Evolutionary conservation across 1,140 invertebrate genomes (phyloP).

Genomic region (Panagrolaimus sp.): DNA sequence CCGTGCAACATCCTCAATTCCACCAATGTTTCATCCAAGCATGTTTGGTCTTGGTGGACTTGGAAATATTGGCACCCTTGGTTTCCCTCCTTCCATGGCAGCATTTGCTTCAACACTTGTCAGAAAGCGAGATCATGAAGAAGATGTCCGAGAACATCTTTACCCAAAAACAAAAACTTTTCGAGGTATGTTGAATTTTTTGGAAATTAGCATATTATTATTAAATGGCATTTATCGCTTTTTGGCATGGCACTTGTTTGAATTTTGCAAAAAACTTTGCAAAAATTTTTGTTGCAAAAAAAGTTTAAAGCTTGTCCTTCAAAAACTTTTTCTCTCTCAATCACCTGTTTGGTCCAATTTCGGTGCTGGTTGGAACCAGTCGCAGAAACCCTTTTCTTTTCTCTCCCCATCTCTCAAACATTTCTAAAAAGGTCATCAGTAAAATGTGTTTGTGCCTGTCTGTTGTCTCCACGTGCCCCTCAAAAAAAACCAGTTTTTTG

Average conservation of each 20-base stretch:
- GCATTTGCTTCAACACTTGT: not conserved
- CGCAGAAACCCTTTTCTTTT: not conserved
- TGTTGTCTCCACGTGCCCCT: not conserved
- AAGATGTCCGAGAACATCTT: not conserved
- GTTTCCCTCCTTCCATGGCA: not conserved
- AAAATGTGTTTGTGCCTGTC: not conserved
- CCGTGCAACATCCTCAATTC: not conserved
- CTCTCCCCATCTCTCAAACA: too few species aligned
- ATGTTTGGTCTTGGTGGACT: slow-evolving; percentile 8
- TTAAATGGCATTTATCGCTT: too few species aligned
- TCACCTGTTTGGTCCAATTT: not conserved
- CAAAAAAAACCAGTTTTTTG: slow-evolving; percentile 8
- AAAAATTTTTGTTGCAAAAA: too few species aligned
- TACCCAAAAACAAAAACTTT: too few species aligned
- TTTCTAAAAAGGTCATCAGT: slow-evolving; percentile 2
- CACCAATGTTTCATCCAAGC: slow-evolving; percentile 2
- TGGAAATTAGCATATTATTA: too few species aligned
- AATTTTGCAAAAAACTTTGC: too few species aligned
- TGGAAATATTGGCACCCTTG: slow-evolving; percentile 13
- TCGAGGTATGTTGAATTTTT: too few species aligned
- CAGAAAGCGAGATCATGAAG: not conserved
- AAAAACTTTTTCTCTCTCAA: too few species aligned
- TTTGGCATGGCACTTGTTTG: too few species aligned
- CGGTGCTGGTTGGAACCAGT: slow-evolving; percentile 12
- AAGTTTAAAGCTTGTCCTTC: too few species aligned